phyloP scores from a whole-genome alignment of 2,888 invertebrate genomes.

The Hoplodrina blanda region DNA sequence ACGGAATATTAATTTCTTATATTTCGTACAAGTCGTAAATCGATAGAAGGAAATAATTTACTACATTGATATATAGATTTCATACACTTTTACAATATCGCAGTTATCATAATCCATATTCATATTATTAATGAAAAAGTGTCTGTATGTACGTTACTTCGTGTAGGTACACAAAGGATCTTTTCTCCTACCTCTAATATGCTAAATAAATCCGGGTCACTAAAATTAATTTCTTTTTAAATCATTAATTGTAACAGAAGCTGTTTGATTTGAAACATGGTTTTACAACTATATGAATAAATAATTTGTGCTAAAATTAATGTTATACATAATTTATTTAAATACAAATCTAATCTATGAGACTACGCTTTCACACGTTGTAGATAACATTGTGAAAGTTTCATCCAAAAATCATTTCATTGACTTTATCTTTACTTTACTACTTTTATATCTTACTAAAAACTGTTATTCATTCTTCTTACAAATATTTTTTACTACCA shows the following conservation, averaged over 20 bases:
- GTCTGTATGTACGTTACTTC: neutral
- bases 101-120: neutral
- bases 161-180: too few relatives aligned
- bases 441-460: neutral
- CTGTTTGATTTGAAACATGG: constrained; percentile 6
- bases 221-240: constrained; percentile 3
- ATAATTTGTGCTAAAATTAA: neutral
- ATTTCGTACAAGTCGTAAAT: constrained; percentile 22
- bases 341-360: neutral
- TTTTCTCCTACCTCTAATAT: neutral
- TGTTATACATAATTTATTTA: neutral
- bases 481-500: constrained; percentile 17
- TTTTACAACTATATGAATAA: constrained; percentile 25
- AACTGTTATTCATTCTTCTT: neutral
- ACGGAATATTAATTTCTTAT: constrained; percentile 34
- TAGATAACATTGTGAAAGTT: neutral
- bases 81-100: neutral
- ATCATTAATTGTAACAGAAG: constrained; percentile 7
- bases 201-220: too few relatives aligned
- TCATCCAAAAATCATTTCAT: neutral
- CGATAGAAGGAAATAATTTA: constrained; percentile 33
- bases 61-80: constrained; percentile 16
- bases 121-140: neutral
- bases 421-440: neutral
- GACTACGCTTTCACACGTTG: neutral